phyloP scores from a whole-genome alignment of 2,797 vertebrate genomes.

The Avahi laniger region DNA sequence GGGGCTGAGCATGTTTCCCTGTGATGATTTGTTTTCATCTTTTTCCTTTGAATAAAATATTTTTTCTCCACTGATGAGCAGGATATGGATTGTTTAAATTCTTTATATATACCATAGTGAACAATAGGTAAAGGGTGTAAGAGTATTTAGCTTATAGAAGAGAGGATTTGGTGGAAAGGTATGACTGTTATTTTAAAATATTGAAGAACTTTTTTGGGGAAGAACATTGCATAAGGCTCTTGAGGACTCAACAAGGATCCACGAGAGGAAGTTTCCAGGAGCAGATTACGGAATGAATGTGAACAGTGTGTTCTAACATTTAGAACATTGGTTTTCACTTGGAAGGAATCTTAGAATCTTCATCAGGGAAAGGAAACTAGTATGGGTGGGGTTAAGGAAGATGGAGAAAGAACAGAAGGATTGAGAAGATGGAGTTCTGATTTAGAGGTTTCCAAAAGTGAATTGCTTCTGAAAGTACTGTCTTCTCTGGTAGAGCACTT shows the following conservation, averaged over 20 bases:
- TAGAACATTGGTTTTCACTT: neutral
- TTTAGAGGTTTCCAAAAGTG: neutral
- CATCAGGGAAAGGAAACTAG: neutral
- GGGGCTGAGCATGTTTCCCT: neutral
- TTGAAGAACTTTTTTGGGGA: neutral
- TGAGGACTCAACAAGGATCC: neutral
- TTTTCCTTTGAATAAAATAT: neutral
- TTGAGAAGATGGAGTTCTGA: neutral
- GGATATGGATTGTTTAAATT: neutral
- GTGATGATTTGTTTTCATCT: constrained; percentile 35
- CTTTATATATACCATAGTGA: neutral
- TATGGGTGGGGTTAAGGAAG: neutral
- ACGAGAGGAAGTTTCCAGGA: neutral
- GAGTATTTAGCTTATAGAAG: neutral
- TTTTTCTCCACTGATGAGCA: neutral
- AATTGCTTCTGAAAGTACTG: neutral
- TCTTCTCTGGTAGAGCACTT: neutral
- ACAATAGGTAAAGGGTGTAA: neutral
- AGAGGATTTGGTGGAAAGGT: neutral
- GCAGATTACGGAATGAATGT: neutral
- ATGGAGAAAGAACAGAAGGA: neutral
- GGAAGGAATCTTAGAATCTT: neutral
- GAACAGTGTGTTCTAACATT: neutral
- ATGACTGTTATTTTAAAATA: neutral
- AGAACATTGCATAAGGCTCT: neutral